Conservation (phyloP, 2,113 vertebrate genomes). For the Cairina moschata region DNA sequence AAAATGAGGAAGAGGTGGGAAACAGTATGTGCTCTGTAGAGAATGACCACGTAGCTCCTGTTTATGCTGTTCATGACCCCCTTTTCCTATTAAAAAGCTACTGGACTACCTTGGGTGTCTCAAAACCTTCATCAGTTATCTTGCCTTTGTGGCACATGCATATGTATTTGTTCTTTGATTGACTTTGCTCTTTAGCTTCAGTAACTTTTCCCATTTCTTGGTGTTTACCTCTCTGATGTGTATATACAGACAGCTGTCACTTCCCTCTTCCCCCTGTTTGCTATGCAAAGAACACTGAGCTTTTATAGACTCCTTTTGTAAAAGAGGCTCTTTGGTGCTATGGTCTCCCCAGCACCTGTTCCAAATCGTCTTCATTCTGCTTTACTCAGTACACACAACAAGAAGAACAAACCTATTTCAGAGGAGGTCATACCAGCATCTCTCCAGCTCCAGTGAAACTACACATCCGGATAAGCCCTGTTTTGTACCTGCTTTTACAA, state of each 20-base stretch:
- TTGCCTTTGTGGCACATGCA: not conserved
- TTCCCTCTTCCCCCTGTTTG: not conserved
- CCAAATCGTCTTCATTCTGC: not conserved
- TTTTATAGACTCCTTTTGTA: constrained; percentile 5
- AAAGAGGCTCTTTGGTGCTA: constrained; percentile 9
- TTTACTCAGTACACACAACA: not conserved
- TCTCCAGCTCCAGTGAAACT: not conserved
- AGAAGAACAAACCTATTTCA: not conserved
- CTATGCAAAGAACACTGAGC: constrained; percentile 1
- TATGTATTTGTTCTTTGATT: not conserved
- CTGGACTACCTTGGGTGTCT: not conserved
- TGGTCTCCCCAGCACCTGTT: constrained; percentile 22
- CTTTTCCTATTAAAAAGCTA: not conserved
- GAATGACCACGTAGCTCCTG: not conserved
- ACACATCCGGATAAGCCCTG: not conserved
- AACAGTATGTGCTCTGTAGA: not conserved
- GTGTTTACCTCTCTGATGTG: not conserved
- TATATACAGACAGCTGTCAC: constrained; percentile 15
- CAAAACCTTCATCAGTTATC: not conserved
- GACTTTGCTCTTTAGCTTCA: not conserved
- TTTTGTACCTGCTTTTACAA: not conserved
- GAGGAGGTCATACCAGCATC: not conserved
- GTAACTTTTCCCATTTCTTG: not conserved
- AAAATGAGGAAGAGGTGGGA: not conserved
- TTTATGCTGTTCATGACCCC: not conserved